Evolutionary conservation across 2,113 vertebrate species (phyloP), one percentile per base, ranked within the genome.

Genomic region (Rhinoptilus africanus): DNA sequence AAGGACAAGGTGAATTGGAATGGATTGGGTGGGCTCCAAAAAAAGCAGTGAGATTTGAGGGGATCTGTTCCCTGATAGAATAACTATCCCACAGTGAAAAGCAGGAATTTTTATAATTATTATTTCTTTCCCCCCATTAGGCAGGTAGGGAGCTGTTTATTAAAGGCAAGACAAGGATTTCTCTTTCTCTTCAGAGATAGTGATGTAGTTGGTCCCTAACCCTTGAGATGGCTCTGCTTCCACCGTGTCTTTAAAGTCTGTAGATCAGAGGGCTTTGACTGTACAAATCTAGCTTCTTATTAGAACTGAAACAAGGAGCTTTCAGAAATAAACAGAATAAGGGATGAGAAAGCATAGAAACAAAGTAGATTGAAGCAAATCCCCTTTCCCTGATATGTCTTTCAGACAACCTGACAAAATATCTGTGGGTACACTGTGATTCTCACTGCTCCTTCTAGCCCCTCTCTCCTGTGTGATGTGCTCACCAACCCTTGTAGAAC

Each of bases 391-490:
- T 59, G 10, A 2, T 71, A 45, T 0, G 0, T 32, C 34, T 84
- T 68, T 89, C 72, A 80, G 67, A 54, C 78, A 71, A 28, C 5
- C 15, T 13, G 19, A 19, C 24, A 47, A 4, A 37, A 2, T 26
- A 19, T 59, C n/a, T 59, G 18, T 26, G 32, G 13, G 28, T 45
- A 14, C 5, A 12, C 32, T 56, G 16, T 24, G 22, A 50, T 48
- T 68, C 27, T 48, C 16, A n/a, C 10, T 28, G 41, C 23, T 64
- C 19, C 35, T 77, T 56, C 23, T 47, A 69, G 15, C 4, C 15
- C 20, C 6, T 54, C 10, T 80, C 3, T 3, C 10, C 16, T 50
- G 8, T 1, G 2, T 5, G 3, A 45, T 48, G 21, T n/a, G 43
- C 20, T 95, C 35, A 81, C 37, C 30, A 85, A 7, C 3, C 18